Percentiles rank a stretch among this genome's conserved stretches.
Evolutionary conservation across 2,113 vertebrate species (phyloP).

Genomic region (Serranochromis macrocephalus): DNA sequence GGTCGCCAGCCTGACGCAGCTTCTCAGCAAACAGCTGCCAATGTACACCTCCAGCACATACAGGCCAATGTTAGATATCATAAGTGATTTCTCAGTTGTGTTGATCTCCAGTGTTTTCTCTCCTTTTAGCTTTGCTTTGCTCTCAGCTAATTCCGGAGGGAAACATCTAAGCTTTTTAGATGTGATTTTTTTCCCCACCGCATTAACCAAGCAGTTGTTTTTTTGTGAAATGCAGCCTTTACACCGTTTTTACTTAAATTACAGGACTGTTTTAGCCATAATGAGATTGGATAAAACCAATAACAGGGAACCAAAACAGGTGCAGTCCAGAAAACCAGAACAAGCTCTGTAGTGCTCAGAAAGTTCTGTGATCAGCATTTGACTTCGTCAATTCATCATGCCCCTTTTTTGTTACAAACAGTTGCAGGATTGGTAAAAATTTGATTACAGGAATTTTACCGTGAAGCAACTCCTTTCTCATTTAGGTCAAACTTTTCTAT

Average conservation of each 20-base stretch:
- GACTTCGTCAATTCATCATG: background rate
- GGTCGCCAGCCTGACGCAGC: background rate
- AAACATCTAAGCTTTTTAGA: background rate
- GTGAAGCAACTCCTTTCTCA: background rate
- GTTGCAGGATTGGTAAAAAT: background rate
- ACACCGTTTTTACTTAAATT: background rate
- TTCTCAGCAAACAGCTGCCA: background rate
- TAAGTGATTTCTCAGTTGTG: background rate
- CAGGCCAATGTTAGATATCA: background rate
- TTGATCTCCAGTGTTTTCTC: background rate
- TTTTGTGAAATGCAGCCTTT: background rate
- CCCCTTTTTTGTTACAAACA: background rate
- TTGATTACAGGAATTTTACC: background rate
- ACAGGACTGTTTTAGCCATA: background rate
- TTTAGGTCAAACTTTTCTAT: background rate
- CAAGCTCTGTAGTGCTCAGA: background rate
- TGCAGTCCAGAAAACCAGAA: background rate
- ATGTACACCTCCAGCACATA: background rate
- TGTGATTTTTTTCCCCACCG: background rate
- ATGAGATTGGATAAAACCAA: background rate
- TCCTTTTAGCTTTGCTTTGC: background rate
- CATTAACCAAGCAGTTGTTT: background rate
- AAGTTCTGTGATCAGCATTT: background rate
- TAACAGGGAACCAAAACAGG: background rate
- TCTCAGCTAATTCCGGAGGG: background rate